phyloP scores from a whole-genome alignment of 2,888 invertebrate species.

The Eupithecia insigniata region DNA sequence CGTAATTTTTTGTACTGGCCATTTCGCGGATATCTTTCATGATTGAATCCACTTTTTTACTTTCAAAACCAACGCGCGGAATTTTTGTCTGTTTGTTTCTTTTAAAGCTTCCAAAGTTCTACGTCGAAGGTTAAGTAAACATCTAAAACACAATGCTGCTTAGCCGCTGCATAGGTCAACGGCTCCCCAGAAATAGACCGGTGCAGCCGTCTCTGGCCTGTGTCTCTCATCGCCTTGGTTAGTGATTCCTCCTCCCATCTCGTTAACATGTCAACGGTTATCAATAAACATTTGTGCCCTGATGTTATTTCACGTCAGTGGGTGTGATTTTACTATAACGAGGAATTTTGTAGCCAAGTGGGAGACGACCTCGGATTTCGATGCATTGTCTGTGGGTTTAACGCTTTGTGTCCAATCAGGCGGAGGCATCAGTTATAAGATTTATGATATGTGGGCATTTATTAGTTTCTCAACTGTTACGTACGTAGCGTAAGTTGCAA shows the following conservation, averaged over 20 bases:
- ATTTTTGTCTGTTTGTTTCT: not conserved
- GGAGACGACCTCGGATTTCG: slow-evolving; percentile 21
- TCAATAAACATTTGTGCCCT: slow-evolving; percentile 66
- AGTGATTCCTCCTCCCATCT: slow-evolving; percentile 72
- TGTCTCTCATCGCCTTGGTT: slow-evolving; percentile 75
- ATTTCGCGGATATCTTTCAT: not conserved
- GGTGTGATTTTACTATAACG: slow-evolving; percentile 47
- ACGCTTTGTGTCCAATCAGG: slow-evolving; percentile 5
- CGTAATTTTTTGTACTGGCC: not conserved
- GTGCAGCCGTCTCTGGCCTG: slow-evolving; percentile 68
- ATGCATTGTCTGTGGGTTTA: slow-evolving; percentile 11
- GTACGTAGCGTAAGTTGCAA: slow-evolving; percentile 1
- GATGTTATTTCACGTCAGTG: slow-evolving; percentile 55
- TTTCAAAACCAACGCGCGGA: not conserved
- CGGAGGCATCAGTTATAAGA: not conserved
- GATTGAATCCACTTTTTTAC: not conserved
- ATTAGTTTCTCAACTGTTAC: too few species aligned
- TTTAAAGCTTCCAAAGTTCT: not conserved
- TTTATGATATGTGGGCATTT: slow-evolving; percentile 29
- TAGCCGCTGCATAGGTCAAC: slow-evolving; percentile 66
- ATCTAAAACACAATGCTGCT: slow-evolving; percentile 31
- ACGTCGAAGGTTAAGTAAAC: slow-evolving; percentile 31
- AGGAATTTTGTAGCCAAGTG: slow-evolving; percentile 22
- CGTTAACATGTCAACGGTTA: slow-evolving; percentile 79
- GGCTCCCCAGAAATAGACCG: slow-evolving; percentile 76